Conservation (phyloP, 2,797 vertebrate species). For the Megaceryle alcyon region DNA sequence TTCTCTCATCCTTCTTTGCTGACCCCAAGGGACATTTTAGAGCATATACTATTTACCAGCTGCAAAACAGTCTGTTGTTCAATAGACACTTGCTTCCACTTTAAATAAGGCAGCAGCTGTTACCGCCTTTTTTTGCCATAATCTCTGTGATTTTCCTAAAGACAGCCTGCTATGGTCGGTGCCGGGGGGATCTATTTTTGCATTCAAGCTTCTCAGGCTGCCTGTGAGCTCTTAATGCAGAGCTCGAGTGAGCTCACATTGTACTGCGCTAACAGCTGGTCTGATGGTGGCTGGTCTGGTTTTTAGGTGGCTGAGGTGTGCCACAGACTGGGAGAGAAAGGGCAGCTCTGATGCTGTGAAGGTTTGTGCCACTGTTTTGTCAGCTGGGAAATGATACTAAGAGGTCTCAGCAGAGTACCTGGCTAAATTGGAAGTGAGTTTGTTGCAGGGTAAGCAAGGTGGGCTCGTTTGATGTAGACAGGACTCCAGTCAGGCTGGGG, state of each 20-base stretch:
- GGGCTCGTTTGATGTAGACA: background rate
- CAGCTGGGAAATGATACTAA: background rate
- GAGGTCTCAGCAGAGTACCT: background rate
- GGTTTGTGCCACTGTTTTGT: background rate
- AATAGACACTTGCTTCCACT: background rate
- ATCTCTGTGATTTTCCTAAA: background rate
- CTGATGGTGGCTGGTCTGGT: background rate
- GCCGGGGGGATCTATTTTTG: background rate
- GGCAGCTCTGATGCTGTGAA: background rate
- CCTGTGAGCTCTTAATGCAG: background rate
- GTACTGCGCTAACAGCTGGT: background rate
- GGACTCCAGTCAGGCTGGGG: background rate
- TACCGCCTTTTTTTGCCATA: background rate
- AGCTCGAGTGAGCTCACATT: fast-evolving
- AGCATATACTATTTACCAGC: background rate
- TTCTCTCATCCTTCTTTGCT: background rate
- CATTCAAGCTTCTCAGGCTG: background rate
- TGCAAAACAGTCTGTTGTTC: background rate
- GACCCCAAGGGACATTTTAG: background rate
- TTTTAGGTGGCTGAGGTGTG: background rate
- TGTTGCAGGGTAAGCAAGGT: background rate
- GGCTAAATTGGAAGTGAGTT: background rate
- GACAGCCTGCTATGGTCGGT: background rate
- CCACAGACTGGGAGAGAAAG: background rate
- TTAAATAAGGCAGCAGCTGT: background rate